Evolutionary conservation across 2,888 invertebrate genomes (phyloP).

Genomic region (Dione juno): DNA sequence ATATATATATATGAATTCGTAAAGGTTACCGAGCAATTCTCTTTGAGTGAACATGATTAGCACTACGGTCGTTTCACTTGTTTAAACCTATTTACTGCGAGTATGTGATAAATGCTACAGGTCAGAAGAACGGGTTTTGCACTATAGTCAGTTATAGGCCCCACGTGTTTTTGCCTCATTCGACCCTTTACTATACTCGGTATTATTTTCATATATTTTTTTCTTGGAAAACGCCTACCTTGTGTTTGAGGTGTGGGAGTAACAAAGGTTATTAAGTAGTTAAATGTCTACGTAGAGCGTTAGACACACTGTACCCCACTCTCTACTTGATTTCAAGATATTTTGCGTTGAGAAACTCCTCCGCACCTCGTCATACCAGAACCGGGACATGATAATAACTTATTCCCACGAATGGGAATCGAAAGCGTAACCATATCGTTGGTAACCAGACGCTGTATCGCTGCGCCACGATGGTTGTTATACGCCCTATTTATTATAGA

Average conservation of each 20-base stretch:
- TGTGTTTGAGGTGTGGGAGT: not conserved
- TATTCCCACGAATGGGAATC: too few relatives aligned
- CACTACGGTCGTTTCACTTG: not conserved
- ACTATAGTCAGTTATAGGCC: not conserved
- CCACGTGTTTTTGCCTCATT: not conserved
- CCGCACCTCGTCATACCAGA: too few relatives aligned
- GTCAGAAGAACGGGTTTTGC: not conserved
- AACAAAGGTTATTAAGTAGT: not conserved
- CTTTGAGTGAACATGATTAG: constrained; percentile 7
- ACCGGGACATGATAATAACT: too few relatives aligned
- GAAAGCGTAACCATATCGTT: too few relatives aligned
- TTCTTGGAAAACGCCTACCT: not conserved
- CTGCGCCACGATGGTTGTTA: too few relatives aligned
- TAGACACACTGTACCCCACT: too few relatives aligned
- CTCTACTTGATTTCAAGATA: too few relatives aligned
- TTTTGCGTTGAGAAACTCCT: too few relatives aligned
- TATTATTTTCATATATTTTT: not conserved
- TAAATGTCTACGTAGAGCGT: too few relatives aligned
- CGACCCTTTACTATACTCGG: not conserved
- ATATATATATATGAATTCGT: not conserved
- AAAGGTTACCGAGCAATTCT: constrained; percentile 1
- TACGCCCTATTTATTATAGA: too few relatives aligned
- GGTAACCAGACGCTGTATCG: too few relatives aligned
- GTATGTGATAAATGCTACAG: constrained; percentile 14
- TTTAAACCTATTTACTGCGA: not conserved